Evolutionary conservation across 2,113 vertebrate genomes (phyloP).

Genomic region (Corvus hawaiiensis): DNA sequence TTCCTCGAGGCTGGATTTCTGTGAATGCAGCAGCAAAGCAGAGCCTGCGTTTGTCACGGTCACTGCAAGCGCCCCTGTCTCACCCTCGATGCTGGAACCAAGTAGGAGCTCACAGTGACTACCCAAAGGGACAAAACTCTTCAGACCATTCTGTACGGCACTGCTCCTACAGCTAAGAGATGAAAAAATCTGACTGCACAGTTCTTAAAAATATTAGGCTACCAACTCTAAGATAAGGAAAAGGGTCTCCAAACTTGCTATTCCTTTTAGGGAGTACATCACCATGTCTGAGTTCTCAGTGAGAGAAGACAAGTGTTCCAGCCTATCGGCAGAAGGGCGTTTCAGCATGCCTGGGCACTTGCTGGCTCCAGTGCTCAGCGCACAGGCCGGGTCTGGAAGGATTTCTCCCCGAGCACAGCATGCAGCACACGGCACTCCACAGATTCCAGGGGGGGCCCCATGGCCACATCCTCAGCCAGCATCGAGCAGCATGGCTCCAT

Average conservation of each 20-base stretch:
- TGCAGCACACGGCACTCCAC: neutral
- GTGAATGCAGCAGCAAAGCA: neutral
- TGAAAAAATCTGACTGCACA: neutral
- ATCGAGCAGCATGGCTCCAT: neutral
- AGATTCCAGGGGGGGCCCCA: neutral
- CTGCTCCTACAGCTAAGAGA: neutral
- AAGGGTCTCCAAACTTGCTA: neutral
- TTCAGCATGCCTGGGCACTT: neutral
- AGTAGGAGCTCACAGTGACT: neutral
- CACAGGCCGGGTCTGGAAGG: neutral
- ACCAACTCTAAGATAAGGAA: neutral
- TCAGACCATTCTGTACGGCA: neutral
- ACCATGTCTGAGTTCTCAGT: accelerated
- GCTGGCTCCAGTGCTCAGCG: neutral
- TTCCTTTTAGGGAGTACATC: neutral
- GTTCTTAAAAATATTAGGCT: neutral
- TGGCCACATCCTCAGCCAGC: neutral
- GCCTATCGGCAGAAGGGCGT: neutral
- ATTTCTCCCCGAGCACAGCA: constrained; percentile 7
- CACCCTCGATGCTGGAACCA: neutral
- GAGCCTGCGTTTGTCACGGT: neutral
- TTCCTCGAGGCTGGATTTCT: neutral
- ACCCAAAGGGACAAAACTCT: neutral
- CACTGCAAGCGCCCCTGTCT: neutral
- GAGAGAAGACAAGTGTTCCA: neutral